Base-by-base conservation (phyloP, 2,113 vertebrate genomes). In the Xiphorhynchus elegans region DNA sequence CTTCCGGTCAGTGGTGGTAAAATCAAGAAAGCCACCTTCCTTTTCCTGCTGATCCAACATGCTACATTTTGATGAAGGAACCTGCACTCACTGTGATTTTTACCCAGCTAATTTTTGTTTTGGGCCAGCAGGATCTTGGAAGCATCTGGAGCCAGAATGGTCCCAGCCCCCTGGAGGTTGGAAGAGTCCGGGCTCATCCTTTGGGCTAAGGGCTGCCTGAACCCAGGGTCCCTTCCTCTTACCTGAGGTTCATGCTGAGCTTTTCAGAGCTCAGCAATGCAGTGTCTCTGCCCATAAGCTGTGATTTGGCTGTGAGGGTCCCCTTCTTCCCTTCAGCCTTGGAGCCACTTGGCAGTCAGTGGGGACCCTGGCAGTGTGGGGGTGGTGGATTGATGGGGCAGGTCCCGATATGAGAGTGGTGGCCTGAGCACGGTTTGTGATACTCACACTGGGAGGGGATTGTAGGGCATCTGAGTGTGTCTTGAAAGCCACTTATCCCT, bases 371-470 rank as follows among this genome's bases (percentile, higher is more conserved):
- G 12, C n/a, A 37, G 55, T 25, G 4, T 23, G 3, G 0, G 7
- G 17, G 35, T 2, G 0, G 3, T n/a, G 19, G 24, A 6, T 64
- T 0, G 1, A 31, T 35, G 35, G 3, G 23, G 24, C 17, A 31
- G 35, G 21, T n/a, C 18, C 17, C 19, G 0, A 0, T 15, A 6
- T 6, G 10, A 2, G 37, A 33, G 17, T 3, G 1, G 11, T 44
- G 21, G 4, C 60, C 33, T 40, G 31, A 35, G 15, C 11, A 44
- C 20, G 21, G 26, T 47, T 23, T 6, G 7, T 19, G 40, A 3
- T 39, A 31, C 17, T 53, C 13, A 19, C 17, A 8, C 15, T 13
- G 7, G 24, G 35, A 49, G 4, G 9, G 31, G 19, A 35, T 1
- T 20, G 39, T 42, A 58, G 42, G 0, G n/a, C 5, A 3, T 13